Percentiles rank a stretch among this genome's conserved stretches.
These are phyloP conservation scores for Pristis pectinata DNA, from an alignment of 2,797 vertebrate species.

Conservation along the genomic window DNA sequence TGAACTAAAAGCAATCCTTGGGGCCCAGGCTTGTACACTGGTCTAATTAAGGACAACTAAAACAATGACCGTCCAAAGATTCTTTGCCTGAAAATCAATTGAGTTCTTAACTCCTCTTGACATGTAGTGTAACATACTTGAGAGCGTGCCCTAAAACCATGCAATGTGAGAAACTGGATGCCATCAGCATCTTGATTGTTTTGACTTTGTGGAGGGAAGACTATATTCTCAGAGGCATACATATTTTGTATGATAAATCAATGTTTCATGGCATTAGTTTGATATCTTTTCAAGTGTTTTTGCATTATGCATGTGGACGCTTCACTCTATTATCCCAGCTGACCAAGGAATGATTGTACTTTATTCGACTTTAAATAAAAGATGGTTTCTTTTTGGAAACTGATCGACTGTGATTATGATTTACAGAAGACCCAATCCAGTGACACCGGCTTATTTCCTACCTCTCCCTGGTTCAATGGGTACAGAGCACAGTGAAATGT, in stretches of 20 bases:
- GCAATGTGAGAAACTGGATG: background rate
- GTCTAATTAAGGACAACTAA: constrained; percentile 21
- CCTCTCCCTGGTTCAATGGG: too few relatives aligned
- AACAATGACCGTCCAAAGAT: background rate
- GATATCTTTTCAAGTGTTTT: too few relatives aligned
- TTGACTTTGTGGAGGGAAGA: background rate
- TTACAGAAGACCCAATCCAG: too few relatives aligned
- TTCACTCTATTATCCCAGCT: too few relatives aligned
- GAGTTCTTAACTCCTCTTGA: background rate
- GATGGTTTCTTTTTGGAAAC: too few relatives aligned
- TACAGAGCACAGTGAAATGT: too few relatives aligned
- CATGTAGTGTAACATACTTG: background rate
- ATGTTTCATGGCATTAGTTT: background rate
- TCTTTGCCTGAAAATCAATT: constrained; percentile 21
- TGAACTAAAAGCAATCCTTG: background rate
- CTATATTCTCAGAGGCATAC: background rate
- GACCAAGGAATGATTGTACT: too few relatives aligned
- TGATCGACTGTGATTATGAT: too few relatives aligned
- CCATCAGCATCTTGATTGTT: background rate
- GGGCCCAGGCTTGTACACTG: background rate
- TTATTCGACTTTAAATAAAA: too few relatives aligned
- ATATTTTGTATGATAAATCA: background rate
- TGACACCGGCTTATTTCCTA: background rate
- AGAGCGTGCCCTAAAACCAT: background rate
- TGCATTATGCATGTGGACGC: too few relatives aligned